Percentiles rank a stretch among this genome's conserved stretches.
Evolutionary conservation across 2,113 vertebrate species (phyloP).

Genomic region (Ictalurus furcatus): DNA sequence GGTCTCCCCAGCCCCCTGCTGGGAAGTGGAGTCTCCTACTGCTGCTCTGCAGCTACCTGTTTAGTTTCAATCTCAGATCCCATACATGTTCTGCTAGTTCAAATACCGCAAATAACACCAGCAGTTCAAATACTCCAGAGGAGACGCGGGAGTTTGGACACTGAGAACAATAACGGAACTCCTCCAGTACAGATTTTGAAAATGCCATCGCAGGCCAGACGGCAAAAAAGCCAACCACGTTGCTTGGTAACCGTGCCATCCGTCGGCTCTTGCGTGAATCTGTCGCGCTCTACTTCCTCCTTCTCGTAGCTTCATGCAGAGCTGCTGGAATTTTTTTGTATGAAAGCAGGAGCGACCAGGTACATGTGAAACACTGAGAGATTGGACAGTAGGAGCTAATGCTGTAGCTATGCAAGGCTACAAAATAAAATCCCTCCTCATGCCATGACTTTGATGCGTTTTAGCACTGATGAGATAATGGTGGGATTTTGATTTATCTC

Average conservation of each 20-base stretch:
- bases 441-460: conserved; percentile 38
- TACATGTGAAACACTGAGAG: neutral
- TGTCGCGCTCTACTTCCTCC: conserved; percentile 62
- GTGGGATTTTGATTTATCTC: conserved; percentile 41
- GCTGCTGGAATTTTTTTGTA: conserved; percentile 20
- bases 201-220: conserved; percentile 52
- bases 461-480: conserved; percentile 56
- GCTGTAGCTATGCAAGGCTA: neutral
- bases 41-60: conserved; percentile 25
- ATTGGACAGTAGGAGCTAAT: neutral
- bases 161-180: conserved; percentile 15
- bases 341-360: neutral
- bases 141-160: conserved; percentile 36
- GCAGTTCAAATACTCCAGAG: conserved; percentile 27
- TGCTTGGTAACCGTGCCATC: conserved; percentile 74
- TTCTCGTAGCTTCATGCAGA: conserved; percentile 61
- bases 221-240: conserved; percentile 63
- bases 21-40: conserved; percentile 28
- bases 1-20: neutral
- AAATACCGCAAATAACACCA: conserved; percentile 20
- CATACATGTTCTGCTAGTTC: conserved; percentile 1
- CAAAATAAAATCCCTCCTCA: neutral
- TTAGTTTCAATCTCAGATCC: conserved; percentile 33
- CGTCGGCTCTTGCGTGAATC: conserved; percentile 58
- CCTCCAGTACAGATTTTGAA: conserved; percentile 34